phyloP scores from a whole-genome alignment of 92 coral and sea anemone species.

The Umimayanthus kanabou region DNA sequence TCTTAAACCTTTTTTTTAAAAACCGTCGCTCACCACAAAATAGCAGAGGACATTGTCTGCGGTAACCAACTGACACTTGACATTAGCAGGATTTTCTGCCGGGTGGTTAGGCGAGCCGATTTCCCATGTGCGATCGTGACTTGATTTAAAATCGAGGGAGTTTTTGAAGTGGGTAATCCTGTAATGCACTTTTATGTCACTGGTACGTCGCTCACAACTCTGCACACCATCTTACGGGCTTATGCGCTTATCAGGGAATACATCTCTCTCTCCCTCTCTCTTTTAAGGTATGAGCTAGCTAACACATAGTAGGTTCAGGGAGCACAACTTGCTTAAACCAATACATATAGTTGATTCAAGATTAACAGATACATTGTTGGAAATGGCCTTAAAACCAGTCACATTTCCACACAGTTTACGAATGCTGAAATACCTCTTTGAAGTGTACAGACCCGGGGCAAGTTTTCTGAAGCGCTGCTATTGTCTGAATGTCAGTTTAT shows the following conservation, averaged over 20 bases:
- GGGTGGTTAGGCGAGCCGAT: background rate
- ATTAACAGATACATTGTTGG: background rate
- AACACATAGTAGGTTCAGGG: background rate
- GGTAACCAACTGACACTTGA: background rate
- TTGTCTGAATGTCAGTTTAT: background rate
- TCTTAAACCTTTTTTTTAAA: background rate
- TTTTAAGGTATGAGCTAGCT: background rate
- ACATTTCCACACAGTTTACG: background rate
- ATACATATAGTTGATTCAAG: background rate
- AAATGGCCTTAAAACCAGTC: background rate
- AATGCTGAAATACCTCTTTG: background rate
- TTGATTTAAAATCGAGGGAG: constrained; percentile 3
- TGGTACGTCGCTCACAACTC: background rate
- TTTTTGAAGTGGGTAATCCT: constrained; percentile 16
- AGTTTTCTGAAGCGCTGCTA: background rate
- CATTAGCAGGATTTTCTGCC: background rate
- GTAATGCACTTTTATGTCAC: constrained; percentile 1
- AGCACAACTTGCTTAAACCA: background rate
- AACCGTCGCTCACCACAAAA: background rate
- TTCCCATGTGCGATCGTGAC: background rate
- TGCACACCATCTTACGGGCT: background rate
- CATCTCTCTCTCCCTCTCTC: background rate
- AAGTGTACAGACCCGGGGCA: background rate
- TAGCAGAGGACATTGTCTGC: background rate
- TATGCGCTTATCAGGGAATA: background rate